Evolutionary conservation across 2,888 invertebrate species (phyloP).

Genomic region (Scaptomyza flava): DNA sequence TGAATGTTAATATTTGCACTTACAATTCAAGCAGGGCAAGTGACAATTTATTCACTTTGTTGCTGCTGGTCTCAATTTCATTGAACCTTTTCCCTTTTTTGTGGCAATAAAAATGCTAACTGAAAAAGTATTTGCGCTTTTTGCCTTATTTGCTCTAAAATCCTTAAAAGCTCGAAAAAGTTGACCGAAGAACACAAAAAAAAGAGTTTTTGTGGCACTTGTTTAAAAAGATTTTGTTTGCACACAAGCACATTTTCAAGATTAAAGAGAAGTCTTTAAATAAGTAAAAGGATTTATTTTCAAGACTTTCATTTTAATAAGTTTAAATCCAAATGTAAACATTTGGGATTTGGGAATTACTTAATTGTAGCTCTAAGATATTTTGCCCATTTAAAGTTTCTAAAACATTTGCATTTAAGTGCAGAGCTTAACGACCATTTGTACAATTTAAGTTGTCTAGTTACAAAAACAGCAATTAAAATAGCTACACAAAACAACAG

Average conservation of each 20-base stretch:
- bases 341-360: too few relatives aligned
- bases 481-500: constrained; percentile 2
- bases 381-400: background rate
- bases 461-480: constrained; percentile 38
- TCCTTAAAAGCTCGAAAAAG: background rate
- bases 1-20: constrained; percentile 79
- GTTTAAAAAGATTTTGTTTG: constrained; percentile 1
- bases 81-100: constrained; percentile 49
- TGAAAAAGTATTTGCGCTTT: constrained; percentile 56
- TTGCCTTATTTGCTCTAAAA: constrained; percentile 12
- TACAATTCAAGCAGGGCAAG: constrained; percentile 70
- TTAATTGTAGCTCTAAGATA: background rate
- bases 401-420: background rate
- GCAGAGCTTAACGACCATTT: constrained; percentile 20
- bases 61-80: constrained; percentile 59
- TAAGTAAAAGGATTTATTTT: background rate
- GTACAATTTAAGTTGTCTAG: constrained; percentile 14
- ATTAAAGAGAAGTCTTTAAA: background rate
- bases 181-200: constrained; percentile 4
- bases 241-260: background rate
- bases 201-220: background rate
- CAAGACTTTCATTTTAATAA: background rate
- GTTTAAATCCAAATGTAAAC: background rate
- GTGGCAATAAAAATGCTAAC: constrained; percentile 41
- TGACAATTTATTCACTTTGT: constrained; percentile 75